phyloP scores from a whole-genome alignment of 2,113 vertebrate genomes.

The Silurus meridionalis region DNA sequence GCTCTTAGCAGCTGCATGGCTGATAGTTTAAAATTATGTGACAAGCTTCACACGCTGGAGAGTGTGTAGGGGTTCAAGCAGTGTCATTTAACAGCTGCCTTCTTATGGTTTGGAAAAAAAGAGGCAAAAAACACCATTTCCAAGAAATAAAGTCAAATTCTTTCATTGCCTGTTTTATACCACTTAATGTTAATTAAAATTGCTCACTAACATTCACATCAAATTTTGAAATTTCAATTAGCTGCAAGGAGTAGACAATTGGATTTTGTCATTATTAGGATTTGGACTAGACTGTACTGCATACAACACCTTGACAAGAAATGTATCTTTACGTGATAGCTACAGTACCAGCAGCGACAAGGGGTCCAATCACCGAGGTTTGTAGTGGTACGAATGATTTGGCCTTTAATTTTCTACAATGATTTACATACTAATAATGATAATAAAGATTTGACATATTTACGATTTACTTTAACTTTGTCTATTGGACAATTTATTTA shows the following conservation, averaged over 20 bases:
- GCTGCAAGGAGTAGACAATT: not conserved
- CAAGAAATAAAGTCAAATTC: not conserved
- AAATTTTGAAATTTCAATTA: not conserved
- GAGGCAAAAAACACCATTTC: not conserved
- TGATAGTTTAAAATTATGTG: constrained; percentile 27
- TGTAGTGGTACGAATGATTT: not conserved
- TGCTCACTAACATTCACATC: not conserved
- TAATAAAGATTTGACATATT: too few species aligned
- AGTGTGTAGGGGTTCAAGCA: not conserved
- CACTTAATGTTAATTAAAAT: not conserved
- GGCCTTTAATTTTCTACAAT: not conserved
- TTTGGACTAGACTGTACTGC: not conserved
- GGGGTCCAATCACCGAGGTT: not conserved
- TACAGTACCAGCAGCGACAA: not conserved
- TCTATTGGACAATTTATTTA: too few species aligned
- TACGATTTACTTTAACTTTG: not conserved
- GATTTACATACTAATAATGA: not conserved
- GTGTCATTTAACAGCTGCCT: constrained; percentile 14
- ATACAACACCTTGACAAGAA: not conserved
- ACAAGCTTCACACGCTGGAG: not conserved
- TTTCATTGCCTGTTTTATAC: not conserved
- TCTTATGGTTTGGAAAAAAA: constrained; percentile 1
- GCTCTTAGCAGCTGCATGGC: constrained; percentile 21
- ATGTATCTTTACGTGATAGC: not conserved
- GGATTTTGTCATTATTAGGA: not conserved